phyloP scores from a whole-genome alignment of 2,888 invertebrate genomes.

The Ypsolopha sequella region DNA sequence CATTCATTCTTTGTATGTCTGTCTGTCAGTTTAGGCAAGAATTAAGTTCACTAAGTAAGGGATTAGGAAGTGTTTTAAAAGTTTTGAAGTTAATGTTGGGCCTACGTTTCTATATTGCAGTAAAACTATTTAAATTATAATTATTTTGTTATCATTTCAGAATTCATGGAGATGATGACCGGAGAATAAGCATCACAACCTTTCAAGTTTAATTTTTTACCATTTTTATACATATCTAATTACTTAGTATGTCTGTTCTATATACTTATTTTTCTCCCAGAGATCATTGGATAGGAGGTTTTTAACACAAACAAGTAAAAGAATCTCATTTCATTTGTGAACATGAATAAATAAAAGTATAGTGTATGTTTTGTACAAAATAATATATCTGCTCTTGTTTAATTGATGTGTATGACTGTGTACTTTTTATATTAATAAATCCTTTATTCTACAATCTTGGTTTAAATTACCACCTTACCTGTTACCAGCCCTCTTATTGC shows the following conservation, averaged over 20 bases:
- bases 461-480: constrained; percentile 2
- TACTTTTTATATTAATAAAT: constrained; percentile 68
- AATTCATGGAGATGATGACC: constrained; percentile 98
- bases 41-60: no score
- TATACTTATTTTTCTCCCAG: constrained; percentile 7
- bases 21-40: no score
- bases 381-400: constrained; percentile 56
- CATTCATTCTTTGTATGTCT: no score
- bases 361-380: constrained; percentile 64
- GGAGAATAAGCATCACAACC: constrained; percentile 79
- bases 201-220: constrained; percentile 31
- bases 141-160: constrained; percentile 71
- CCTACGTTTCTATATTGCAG: no score
- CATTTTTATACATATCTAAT: constrained; percentile 3
- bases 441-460: constrained; percentile 52
- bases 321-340: constrained; percentile 28
- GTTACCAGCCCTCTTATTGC: no score
- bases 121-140: neutral
- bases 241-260: neutral
- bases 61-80: no score
- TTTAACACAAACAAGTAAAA: constrained; percentile 8
- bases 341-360: constrained; percentile 34
- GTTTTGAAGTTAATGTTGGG: no score
- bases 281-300: constrained; percentile 42
- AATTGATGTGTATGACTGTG: constrained; percentile 65